These are phyloP conservation scores for Amorpha juglandis DNA, from an alignment of 2,888 invertebrate species.

Conservation along the genomic window DNA sequence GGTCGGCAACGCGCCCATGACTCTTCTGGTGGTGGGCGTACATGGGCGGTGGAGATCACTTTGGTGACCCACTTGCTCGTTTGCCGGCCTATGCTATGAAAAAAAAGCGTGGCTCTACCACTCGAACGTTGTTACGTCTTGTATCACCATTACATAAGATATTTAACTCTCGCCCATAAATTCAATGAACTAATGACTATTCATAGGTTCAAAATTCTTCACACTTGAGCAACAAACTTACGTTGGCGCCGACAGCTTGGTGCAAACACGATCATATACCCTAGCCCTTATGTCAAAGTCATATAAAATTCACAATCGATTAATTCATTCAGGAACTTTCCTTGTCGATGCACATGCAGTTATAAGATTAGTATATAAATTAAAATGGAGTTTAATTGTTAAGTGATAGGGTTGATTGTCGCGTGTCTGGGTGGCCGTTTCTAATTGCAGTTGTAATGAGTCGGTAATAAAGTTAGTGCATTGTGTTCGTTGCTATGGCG, in stretches of 20 bases:
- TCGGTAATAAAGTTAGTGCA: slow-evolving; percentile 56
- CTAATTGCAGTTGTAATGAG: slow-evolving; percentile 60
- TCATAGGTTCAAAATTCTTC: slow-evolving; percentile 26
- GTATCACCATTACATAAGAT: slow-evolving; percentile 21
- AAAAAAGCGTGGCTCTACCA: no score
- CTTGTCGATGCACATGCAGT: slow-evolving; percentile 18
- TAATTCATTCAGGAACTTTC: neutral
- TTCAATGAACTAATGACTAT: slow-evolving; percentile 26
- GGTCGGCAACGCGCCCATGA: no score
- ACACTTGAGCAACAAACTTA: slow-evolving; percentile 26
- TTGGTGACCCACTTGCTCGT: no score
- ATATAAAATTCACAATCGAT: slow-evolving; percentile 35
- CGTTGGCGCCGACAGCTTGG: slow-evolving; percentile 16
- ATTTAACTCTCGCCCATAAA: slow-evolving; percentile 21
- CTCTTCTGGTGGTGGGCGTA: no score
- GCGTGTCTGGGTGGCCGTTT: slow-evolving; percentile 27
- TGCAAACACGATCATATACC: neutral
- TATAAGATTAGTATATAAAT: slow-evolving; percentile 24
- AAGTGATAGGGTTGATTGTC: slow-evolving; percentile 33
- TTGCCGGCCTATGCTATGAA: no score
- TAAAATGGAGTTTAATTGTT: slow-evolving; percentile 27
- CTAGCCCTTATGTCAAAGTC: slow-evolving; percentile 27
- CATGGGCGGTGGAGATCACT: no score
- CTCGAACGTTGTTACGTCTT: no score
- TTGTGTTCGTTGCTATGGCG: slow-evolving; percentile 57